Base-by-base conservation (phyloP, 2,797 vertebrate genomes). In the Oreochromis mossambicus region DNA sequence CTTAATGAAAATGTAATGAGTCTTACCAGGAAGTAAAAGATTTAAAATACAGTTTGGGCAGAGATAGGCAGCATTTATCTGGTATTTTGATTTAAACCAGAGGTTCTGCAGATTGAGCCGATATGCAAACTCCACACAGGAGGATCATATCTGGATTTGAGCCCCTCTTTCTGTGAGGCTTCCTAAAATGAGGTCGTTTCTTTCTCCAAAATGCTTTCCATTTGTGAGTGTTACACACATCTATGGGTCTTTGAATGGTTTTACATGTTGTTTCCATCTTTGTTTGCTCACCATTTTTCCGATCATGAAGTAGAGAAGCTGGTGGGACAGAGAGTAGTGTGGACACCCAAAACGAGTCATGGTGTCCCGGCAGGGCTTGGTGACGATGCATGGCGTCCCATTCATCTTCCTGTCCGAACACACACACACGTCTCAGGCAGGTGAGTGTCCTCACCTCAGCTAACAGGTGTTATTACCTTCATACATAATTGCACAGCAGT, bases 251-350 rank as follows among this genome's bases (percentile, higher is more conserved):
- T 17, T 15, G 54, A 73, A 8, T 29, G 48, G 1, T 76, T 86
- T 51, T 13, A 29, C 3, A 10, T 43, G 7, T 76, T 7, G 17
- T 29, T 8, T 29, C 21, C 66, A 29, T 50, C 5, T 32, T 6
- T 58, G 29, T 34, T 9, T 0, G 4, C 94, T 96, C 94, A 98
- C 97, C 97, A 97, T 96, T 34, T 93, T 93, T 15, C 96, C 97
- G 3, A 96, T 94, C 93, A 98, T 95, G 93, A 98, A 98, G 95
- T 97, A 97, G 66, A 98, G 96, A 80, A 98, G 95, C 92, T 98
- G 98, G 90, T 98, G 97, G 52, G 98, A 98, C 52, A 98, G 92
- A 2, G 94, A 96, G 81, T 98, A 98, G 88, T 95, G 93, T 0
- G 93, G 95, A 88, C 97, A 97, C 15, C 96, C 95, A 0, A 96